Evolutionary conservation across 1,140 invertebrate genomes (phyloP), one percentile per base, ranked within the genome.

Genomic region (Drosophila saltans): DNA sequence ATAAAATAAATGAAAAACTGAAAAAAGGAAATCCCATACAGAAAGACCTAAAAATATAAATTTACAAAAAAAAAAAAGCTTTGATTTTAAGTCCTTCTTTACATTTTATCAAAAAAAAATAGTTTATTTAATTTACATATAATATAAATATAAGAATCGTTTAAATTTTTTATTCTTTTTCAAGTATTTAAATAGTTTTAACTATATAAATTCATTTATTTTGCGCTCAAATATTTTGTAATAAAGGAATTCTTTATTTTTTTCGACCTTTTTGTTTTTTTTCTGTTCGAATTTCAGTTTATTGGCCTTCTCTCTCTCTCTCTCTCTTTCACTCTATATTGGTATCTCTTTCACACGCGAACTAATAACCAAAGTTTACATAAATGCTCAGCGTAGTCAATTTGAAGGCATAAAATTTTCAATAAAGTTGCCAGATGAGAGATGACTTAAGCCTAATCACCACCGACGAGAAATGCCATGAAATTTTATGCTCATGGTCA

Each of bases 391-490:
- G 40, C 45, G 43, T 45, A 21, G 9, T 52, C 41, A 69, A 59
- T 56, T 52, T 48, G 58, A 60, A 64, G 36, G 56, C 67, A 76
- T 78, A 73, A 73, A 75, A 82, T 86, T 85, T 85, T 86, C 81
- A 85, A 85, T 85, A 82, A 86, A 79, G 75, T 79, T 84, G 81
- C 78, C 66, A 52, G 64, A 52, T 52, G 45, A 52, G 64, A 64
- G 70, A 65, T 36, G 57, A 62, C 81, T 85, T 86, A 79, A 72
- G 56, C 59, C 78, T 88, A 85, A 85, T 86, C 45, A 60, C 75
- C 75, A 52, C 43, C 75, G 65, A 39, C 16, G 16, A 16, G 59
- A n/a, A 39, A 59, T 36, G 26, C 24, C 36, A 21, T 40, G 8
- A 60, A 40, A 48, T 9, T 48, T 45, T 59, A 59, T 59, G 45